Base-by-base conservation (phyloP, 2,888 invertebrate genomes). In the Operophtera brumata region DNA sequence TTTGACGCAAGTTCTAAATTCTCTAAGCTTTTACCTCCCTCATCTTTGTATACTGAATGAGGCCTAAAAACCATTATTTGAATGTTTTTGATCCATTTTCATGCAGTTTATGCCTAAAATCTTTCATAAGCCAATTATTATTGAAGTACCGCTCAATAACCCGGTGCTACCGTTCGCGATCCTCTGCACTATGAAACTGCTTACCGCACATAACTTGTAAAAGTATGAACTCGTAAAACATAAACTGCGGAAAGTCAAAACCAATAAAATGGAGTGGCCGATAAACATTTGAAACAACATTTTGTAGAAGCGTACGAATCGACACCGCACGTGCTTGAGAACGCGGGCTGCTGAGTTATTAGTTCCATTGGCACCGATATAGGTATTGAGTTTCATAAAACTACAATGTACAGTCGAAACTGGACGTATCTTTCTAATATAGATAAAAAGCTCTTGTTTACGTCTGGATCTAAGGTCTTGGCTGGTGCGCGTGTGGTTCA, bases 201-300 rank as follows among this genome's bases (percentile, higher is more conserved):
- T 36, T 13, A 36, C 36, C 8, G 7, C 13, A 34, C 11, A 20
- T 20, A 30, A 7, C 30, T 30, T 34, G 11, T 34, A 39, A 39
- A 39, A 39, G 20, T 20, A 39, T 20, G 36, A 10, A 8, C 53
- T 54, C 44, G 44, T 54, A 54, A 54, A 54, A 47, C 44, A 39
- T 48, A 44, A 57, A 64, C 37, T 34, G 50, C 55, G 52, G 54
- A 59, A 64, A 65, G 56, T 61, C 59, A 61, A 57, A 64, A 59
- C 41, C 49, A 68, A 67, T 68, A 67, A 65, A 67, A 59, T 45
- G 51, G 57, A 64, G 64, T 65, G 63, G 61, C 49, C 58, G 45
- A 56, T 64, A 66, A 69, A 70, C 66, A 69, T 57, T 37, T 50
- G 55, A 43, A 47, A 39, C 53, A 46, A 43, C 35, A 47, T 47